Percentiles rank a stretch among this genome's conserved stretches.
Conservation (phyloP, 2,888 invertebrate species). For the Philereme vetulata region DNA sequence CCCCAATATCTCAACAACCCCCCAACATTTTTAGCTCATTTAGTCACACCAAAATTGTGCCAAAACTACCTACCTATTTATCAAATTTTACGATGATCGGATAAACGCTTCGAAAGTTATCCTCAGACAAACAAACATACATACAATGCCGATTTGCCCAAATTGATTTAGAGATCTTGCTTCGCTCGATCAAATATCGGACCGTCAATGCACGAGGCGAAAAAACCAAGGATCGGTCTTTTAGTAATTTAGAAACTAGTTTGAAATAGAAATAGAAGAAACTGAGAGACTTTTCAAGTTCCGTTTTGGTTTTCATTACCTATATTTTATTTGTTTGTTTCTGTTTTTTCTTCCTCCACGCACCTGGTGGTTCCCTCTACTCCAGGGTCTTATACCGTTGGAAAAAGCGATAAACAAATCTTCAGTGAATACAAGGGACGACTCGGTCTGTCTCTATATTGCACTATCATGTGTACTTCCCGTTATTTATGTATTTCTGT, state of each 20-base stretch:
- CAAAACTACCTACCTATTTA: no score
- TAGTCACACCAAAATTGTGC: no score
- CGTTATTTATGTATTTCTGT: conserved; percentile 65
- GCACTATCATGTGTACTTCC: conserved; percentile 63
- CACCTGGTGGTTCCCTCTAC: conserved; percentile 67
- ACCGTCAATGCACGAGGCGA: conserved; percentile 12
- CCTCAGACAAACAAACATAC: no score
- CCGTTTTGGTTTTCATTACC: conserved; percentile 60
- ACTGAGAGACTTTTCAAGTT: conserved; percentile 46
- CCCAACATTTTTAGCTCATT: no score
- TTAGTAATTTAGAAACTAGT: conserved; percentile 72
- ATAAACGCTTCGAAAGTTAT: no score
- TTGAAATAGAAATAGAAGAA: conserved; percentile 69
- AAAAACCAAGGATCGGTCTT: conserved; percentile 70
- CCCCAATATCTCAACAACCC: no score
- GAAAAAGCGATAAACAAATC: conserved; percentile 82
- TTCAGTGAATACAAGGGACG: conserved; percentile 77
- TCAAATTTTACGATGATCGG: no score
- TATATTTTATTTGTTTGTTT: conserved; percentile 69
- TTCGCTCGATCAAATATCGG: no score
- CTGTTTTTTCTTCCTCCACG: conserved; percentile 70
- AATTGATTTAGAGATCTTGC: no score
- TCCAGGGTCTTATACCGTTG: conserved; percentile 81
- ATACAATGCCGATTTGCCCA: no score
- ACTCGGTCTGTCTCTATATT: conserved; percentile 77